Percentiles rank a stretch among this genome's conserved stretches.
phyloP scores from a whole-genome alignment of 2,113 vertebrate genomes.

The Myotis lucifugus region DNA sequence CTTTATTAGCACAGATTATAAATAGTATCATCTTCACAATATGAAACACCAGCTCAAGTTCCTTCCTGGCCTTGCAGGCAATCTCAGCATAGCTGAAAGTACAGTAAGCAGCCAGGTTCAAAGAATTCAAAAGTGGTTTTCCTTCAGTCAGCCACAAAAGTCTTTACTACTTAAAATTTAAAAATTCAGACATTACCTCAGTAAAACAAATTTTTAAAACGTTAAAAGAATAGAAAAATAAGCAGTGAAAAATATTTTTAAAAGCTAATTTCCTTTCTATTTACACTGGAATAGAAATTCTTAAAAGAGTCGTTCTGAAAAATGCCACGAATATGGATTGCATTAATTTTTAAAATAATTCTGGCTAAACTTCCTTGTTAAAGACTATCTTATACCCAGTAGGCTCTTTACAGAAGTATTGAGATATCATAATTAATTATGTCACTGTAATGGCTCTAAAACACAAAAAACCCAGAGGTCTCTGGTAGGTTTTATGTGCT shows the following conservation, averaged over 20 bases:
- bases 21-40: constrained; percentile 30
- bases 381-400: neutral
- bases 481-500: neutral
- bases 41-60: neutral
- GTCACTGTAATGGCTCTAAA: neutral
- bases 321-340: neutral
- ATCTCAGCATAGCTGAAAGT: neutral
- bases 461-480: neutral
- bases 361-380: neutral
- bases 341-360: constrained; percentile 51
- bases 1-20: constrained; percentile 31
- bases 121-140: constrained; percentile 54
- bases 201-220: constrained; percentile 20
- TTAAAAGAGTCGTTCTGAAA: constrained; percentile 31
- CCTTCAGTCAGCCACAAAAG: neutral
- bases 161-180: neutral
- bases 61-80: neutral
- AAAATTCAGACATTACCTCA: neutral
- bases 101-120: constrained; percentile 47
- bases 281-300: constrained; percentile 60
- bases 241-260: constrained; percentile 44
- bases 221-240: constrained; percentile 39
- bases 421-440: constrained; percentile 3
- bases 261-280: constrained; percentile 48
- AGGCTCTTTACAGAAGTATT: neutral